Evolutionary conservation across 2,888 invertebrate genomes (phyloP), one percentile per base, ranked within the genome.

Genomic region (Unio delphinus): DNA sequence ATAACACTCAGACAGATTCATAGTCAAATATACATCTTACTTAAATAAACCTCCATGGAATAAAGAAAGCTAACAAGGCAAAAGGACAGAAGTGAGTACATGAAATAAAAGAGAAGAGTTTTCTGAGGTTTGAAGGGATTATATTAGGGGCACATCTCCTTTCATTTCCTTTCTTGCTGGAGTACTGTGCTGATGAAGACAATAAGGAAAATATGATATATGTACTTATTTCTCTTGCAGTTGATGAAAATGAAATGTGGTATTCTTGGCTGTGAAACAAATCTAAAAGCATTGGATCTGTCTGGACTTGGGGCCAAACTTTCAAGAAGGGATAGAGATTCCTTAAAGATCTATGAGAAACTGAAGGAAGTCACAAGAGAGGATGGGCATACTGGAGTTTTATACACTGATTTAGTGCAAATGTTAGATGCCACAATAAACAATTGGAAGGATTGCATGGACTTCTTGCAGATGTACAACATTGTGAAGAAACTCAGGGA

Each of bases 291-390:
- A 3, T 81, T 80, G 57, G 59, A 74, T 8, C 71, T 73, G 20
- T 74, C 76, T 55, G 83, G 82, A 7, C 70, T 84, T 15, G 64
- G 80, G 60, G 54, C 72, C 2, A 67, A 68, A 15, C 70, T 85
- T 1, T 76, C 83, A 5, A 72, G 76, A 34, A 73, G 72, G 18
- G 68, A 80, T 30, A 76, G 74, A 63, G 86, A 87, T 67, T 84
- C 84, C n/a, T 72, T 88, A 18, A 65, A 80, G 58, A 82, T 88
- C 28, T 88, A 88, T 55, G 83, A 84, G 65, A 82, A 75, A n/a
- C 74, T 88, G 26, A 88, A 87, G 70, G 67, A 65, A 8, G 78
- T 83, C 23, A 81, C 83, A 8, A 75, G 72, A 26, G 68, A 75
- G 23, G 61, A 78, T 30, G 87, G 88, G 0, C 84, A 88, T 72